phyloP scores from a whole-genome alignment of 2,113 vertebrate species.

The Phocoena sinus region DNA sequence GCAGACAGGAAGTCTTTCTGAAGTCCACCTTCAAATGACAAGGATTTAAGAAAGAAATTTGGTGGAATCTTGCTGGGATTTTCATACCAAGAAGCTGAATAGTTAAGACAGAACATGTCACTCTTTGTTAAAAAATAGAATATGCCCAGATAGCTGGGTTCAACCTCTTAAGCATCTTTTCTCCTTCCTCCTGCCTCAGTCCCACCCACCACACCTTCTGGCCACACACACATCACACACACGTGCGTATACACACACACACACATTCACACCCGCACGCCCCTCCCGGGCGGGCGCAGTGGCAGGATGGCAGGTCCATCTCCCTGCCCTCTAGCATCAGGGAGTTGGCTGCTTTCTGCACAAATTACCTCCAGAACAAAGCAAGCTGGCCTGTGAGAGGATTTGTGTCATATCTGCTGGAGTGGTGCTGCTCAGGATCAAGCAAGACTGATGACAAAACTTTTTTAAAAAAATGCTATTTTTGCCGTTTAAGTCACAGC shows the following conservation, averaged over 20 bases:
- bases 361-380: not conserved
- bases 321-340: not conserved
- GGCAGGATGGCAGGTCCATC: not conserved
- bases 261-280: not conserved
- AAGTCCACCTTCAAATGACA: conserved; percentile 17
- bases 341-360: not conserved
- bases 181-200: not conserved
- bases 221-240: not conserved
- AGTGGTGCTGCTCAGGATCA: not conserved
- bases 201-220: not conserved
- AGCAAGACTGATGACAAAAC: not conserved
- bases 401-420: not conserved
- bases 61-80: conserved; percentile 20
- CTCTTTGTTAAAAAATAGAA: conserved; percentile 12
- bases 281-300: not conserved
- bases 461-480: conserved; percentile 19
- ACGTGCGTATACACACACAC: too few relatives aligned
- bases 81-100: conserved; percentile 15
- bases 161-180: not conserved
- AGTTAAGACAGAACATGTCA: not conserved
- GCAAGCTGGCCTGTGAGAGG: not conserved
- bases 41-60: conserved; percentile 36
- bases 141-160: not conserved
- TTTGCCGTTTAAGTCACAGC: conserved; percentile 1
- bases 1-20: not conserved